A percentile compares a stretch with the other conserved stretches of the same genome.
These are phyloP conservation scores for Caenorhabditis auriculariae DNA, from an alignment of 2,888 invertebrate genomes.

Conservation along the genomic window DNA sequence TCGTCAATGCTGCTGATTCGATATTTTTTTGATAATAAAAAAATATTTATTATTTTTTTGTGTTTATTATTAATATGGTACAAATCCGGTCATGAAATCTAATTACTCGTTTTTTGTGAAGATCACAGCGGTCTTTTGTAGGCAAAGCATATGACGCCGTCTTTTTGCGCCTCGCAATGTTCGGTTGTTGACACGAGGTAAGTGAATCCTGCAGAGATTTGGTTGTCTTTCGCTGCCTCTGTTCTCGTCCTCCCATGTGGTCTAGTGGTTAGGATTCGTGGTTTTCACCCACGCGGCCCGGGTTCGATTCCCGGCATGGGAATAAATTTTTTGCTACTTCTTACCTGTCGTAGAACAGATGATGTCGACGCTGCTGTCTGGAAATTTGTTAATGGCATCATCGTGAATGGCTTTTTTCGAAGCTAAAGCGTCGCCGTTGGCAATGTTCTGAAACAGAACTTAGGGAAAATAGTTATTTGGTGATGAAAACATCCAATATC, in stretches of 20 bases:
- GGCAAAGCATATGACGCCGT: slow-evolving; percentile 44
- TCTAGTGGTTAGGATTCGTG: slow-evolving; percentile 60
- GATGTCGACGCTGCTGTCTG: slow-evolving; percentile 38
- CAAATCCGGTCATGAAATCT: background rate
- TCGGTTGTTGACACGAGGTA: slow-evolving; percentile 45
- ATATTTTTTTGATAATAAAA: too few relatives aligned
- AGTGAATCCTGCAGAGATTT: slow-evolving; percentile 26
- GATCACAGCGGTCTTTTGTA: slow-evolving; percentile 39
- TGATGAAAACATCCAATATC: background rate
- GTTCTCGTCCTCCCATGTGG: slow-evolving; percentile 30
- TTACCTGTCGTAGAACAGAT: slow-evolving; percentile 38
- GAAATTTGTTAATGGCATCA: slow-evolving; percentile 25
- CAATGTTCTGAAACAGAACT: slow-evolving; percentile 28
- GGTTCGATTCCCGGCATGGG: slow-evolving; percentile 61
- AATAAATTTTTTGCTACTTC: slow-evolving; percentile 9
- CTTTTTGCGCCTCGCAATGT: slow-evolving; percentile 47
- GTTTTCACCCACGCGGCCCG: slow-evolving; percentile 60
- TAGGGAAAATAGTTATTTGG: background rate
- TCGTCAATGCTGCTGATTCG: slow-evolving; percentile 24
- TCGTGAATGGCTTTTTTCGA: slow-evolving; percentile 44
- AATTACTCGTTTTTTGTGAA: background rate
- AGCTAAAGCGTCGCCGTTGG: slow-evolving; percentile 34
- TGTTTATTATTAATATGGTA: slow-evolving; percentile 1
- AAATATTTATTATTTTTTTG: background rate
- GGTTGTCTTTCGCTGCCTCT: background rate